Percentiles rank a stretch among this genome's conserved stretches.
Conservation (phyloP, 2,888 invertebrate genomes). For the Bugula neritina region DNA sequence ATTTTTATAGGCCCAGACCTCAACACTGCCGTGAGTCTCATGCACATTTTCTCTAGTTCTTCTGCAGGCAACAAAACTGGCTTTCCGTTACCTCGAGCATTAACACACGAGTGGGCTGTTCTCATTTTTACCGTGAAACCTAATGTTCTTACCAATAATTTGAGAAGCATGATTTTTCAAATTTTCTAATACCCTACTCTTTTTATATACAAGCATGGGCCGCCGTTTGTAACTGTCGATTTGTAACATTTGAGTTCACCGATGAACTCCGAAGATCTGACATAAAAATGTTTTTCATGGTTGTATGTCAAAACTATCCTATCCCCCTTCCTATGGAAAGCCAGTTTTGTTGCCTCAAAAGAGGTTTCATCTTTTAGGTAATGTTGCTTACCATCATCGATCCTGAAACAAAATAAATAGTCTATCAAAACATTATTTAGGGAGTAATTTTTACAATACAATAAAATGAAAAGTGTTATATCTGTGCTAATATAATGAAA, state of each 20-base stretch:
- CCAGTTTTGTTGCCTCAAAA: neutral
- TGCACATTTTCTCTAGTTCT: neutral
- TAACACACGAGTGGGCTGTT: neutral
- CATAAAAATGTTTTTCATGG: neutral
- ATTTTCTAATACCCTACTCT: neutral
- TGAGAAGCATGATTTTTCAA: neutral
- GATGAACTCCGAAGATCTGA: neutral
- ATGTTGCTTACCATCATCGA: too few relatives aligned
- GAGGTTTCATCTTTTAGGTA: neutral
- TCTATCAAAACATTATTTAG: too few relatives aligned
- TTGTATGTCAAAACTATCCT: neutral
- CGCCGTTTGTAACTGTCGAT: neutral
- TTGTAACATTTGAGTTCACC: neutral
- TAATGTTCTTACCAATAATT: neutral
- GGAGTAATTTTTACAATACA: too few relatives aligned
- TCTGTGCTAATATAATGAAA: too few relatives aligned
- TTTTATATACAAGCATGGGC: neutral
- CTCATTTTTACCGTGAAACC: neutral
- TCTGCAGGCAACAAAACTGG: neutral
- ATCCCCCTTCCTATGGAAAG: neutral
- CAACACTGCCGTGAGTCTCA: neutral
- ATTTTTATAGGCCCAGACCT: neutral
- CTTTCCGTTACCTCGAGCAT: neutral
- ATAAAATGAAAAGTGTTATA: too few relatives aligned
- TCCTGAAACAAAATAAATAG: too few relatives aligned